Evolutionary conservation across 2,888 invertebrate genomes (phyloP), one percentile per base, ranked within the genome.

Genomic region (Hymenopus coronatus): DNA sequence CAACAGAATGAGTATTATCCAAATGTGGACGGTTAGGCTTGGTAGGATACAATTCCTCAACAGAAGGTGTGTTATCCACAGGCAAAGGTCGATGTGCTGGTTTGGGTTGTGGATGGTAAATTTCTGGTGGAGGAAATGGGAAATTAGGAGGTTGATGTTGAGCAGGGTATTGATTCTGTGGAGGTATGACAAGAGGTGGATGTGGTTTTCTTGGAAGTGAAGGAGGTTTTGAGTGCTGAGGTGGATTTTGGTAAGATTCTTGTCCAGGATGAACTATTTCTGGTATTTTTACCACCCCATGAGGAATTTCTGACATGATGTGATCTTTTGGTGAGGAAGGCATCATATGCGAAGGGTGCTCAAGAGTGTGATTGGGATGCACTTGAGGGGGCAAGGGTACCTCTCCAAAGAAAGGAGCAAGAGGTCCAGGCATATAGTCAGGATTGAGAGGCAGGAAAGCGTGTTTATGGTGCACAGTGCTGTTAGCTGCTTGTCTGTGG

Each of bases 391-490:
- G 54, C 54, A 70, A 70, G 25, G 54, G 54, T 25, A 70, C 54
- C 6, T 70, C 54, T 70, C 54, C 54, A 70, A 70, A 70, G 54
- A 70, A 70, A 3, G 54, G 54, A 70, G 54, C 54, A 70, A 70
- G 54, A 2, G 33, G 14, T 84, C 83, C 70, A 7, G 88, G 82
- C 28, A n/a, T 27, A 85, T 89, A 88, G 87, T 90, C 88, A 83
- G 90, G 90, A 82, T 88, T 89, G 87, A 89, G 88, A 14, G 90
- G 90, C 20, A 89, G 89, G 88, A 89, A 90, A 25, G 82, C 54
- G n/a, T 85, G 88, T 70, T 87, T 70, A n/a, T 85, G 85, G 40
- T 54, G n/a, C 54, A 25, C 25, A 20, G 54, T 70, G 54, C 54
- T 70, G 8, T 70, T 70, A 70, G 54, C 54, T 70, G 54, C 20